Evolutionary conservation across 2,113 vertebrate species (phyloP).

Genomic region (Sebastes fasciatus): DNA sequence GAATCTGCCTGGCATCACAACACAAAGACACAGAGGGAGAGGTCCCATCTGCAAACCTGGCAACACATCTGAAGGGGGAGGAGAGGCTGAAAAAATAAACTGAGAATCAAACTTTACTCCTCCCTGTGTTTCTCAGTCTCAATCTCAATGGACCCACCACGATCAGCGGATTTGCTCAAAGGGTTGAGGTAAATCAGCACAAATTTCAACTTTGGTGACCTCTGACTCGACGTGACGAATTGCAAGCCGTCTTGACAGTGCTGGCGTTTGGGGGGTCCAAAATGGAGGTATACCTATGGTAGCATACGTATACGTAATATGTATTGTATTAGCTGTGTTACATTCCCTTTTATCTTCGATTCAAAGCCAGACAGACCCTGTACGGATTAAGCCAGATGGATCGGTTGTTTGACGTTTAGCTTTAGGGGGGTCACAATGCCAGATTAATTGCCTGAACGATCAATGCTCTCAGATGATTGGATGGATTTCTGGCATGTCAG

Average conservation of each 20-base stretch:
- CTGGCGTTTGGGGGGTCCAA: not conserved
- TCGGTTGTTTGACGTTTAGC: not conserved
- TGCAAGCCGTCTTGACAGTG: not conserved
- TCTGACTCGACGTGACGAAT: not conserved
- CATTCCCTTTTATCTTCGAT: not conserved
- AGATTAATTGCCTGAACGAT: no score
- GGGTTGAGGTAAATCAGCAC: not conserved
- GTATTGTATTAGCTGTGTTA: not conserved
- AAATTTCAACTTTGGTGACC: not conserved
- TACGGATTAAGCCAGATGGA: not conserved
- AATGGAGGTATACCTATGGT: not conserved
- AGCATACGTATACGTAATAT: no score
- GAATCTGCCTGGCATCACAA: constrained; percentile 38
- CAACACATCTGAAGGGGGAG: constrained; percentile 32
- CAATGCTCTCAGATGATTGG: no score
- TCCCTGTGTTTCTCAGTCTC: not conserved
- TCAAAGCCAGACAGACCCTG: not conserved
- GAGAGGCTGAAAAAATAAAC: not conserved
- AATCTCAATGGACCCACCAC: not conserved
- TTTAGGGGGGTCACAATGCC: not conserved
- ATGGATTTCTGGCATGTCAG: no score
- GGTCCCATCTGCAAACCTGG: constrained; percentile 50
- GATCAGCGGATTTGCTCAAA: not conserved
- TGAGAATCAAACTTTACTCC: not conserved
- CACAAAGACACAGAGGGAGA: constrained; percentile 39